These are phyloP conservation scores for Apodemus speciosus DNA, from an alignment of 2,113 vertebrate genomes.

Conservation along the genomic window DNA sequence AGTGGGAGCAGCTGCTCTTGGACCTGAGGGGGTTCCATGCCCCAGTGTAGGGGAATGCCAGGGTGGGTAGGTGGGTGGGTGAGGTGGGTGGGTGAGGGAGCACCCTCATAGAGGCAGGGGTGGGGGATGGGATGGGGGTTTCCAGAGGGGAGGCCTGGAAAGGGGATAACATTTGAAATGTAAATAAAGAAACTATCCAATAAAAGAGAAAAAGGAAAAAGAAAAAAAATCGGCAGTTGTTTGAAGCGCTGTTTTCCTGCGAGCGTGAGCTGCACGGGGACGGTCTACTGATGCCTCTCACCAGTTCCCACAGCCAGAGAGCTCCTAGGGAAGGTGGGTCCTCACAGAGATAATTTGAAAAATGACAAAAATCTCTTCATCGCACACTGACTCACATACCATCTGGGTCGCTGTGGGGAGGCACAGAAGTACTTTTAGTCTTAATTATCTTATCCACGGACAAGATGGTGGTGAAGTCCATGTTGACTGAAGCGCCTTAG, in stretches of 20 bases:
- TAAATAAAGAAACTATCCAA: too few species aligned
- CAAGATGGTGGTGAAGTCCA: not conserved
- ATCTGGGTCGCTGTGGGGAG: too few species aligned
- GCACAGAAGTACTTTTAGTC: not conserved
- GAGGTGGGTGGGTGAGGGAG: too few species aligned
- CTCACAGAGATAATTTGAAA: not conserved
- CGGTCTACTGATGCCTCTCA: not conserved
- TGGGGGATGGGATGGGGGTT: too few species aligned
- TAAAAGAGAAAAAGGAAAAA: not conserved
- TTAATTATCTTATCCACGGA: not conserved
- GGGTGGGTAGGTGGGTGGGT: too few species aligned
- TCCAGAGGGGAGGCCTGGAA: too few species aligned
- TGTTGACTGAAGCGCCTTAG: not conserved
- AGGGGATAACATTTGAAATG: too few species aligned
- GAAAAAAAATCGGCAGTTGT: not conserved
- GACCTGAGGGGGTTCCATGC: too few species aligned
- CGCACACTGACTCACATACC: not conserved
- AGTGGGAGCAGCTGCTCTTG: too few species aligned
- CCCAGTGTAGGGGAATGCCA: too few species aligned
- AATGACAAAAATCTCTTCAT: not conserved
- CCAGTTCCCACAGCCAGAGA: not conserved
- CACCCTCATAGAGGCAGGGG: too few species aligned
- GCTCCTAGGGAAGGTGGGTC: not conserved
- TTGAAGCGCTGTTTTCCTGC: not conserved
- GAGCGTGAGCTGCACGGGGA: not conserved